Percentiles rank a stretch among this genome's conserved stretches.
These are phyloP conservation scores for Hyaena hyaena DNA, from an alignment of 2,113 vertebrate genomes.

Conservation along the genomic window DNA sequence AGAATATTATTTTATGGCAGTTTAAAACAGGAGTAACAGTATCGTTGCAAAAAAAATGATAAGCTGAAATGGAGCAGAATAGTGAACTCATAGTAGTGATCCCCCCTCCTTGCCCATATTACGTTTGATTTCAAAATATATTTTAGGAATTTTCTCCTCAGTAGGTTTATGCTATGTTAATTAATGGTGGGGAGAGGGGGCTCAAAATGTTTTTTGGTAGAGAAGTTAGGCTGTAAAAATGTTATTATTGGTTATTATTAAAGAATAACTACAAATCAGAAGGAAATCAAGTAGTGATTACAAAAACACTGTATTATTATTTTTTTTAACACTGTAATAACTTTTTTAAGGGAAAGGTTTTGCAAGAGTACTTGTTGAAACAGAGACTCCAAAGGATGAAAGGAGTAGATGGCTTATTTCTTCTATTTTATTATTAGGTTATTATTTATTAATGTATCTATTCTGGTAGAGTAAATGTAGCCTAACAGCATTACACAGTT, in stretches of 20 bases:
- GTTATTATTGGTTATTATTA: background rate
- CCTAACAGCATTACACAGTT: background rate
- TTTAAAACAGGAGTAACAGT: background rate
- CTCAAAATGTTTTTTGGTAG: background rate
- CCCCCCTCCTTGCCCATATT: background rate
- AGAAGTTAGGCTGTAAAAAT: slow-evolving; percentile 23
- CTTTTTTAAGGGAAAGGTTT: slow-evolving; percentile 1
- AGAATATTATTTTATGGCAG: background rate
- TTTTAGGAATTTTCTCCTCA: slow-evolving; percentile 44
- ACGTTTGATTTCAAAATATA: background rate
- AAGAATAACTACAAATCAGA: background rate
- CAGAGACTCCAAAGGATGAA: background rate
- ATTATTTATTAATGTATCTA: slow-evolving; percentile 18
- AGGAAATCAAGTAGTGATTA: slow-evolving; percentile 35
- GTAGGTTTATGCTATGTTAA: background rate
- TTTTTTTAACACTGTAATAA: background rate
- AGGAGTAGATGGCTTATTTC: background rate
- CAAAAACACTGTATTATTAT: slow-evolving; percentile 42
- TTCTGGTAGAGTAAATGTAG: background rate
- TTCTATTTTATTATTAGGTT: background rate
- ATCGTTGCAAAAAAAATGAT: background rate
- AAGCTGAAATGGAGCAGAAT: background rate
- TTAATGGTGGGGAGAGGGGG: background rate
- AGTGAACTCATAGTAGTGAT: background rate
- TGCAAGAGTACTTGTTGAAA: slow-evolving; percentile 42